Evolutionary conservation across 2,888 invertebrate genomes (phyloP), one percentile per base, ranked within the genome.

Genomic region (Onthophagus sagittarius): DNA sequence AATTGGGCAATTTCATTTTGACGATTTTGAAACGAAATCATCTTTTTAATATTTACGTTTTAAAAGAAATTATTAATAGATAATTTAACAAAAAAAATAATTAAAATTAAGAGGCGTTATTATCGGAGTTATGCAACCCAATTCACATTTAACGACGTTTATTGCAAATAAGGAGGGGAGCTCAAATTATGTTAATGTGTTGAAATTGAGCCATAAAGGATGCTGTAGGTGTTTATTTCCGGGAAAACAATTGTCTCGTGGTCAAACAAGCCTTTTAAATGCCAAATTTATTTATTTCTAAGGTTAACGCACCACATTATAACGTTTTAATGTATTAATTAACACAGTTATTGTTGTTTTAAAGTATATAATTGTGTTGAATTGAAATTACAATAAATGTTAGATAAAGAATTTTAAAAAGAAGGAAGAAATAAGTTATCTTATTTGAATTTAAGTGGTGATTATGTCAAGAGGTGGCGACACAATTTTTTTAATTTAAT

Each of bases 121-220:
- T 53, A 53, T 53, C 6, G 6, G 6, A 53, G 39, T 53, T 23
- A 67, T 67, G 67, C 67, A 67, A 67, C 67, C 67, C 6, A 67
- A 15, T 23, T 9, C 23, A 67, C 67, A 67, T n/a, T 67, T n/a
- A 23, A 62, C 13, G 15, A 67, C 67, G 23, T n/a, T 67, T n/a
- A 23, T 71, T 14, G 15, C 31, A 0, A 53, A 53, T 53, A 62
- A 62, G 14, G 31, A 23, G 71, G 72, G 72, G 70, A 69, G n/a
- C 70, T 69, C 23, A 23, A 23, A 23, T 23, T 23, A 23, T 23
- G 23, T 23, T 72, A 72, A 72, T 69, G 72, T 63, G 72, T 15
- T 62, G 13, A 72, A 72, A 72, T 72, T 72, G 70, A 69, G 15
- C 62, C n/a, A 62, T 63, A 70, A 72, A 72, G 63, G 72, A 72